Evolutionary conservation across 2,113 vertebrate genomes (phyloP).

Genomic region (Stercorarius parasiticus): DNA sequence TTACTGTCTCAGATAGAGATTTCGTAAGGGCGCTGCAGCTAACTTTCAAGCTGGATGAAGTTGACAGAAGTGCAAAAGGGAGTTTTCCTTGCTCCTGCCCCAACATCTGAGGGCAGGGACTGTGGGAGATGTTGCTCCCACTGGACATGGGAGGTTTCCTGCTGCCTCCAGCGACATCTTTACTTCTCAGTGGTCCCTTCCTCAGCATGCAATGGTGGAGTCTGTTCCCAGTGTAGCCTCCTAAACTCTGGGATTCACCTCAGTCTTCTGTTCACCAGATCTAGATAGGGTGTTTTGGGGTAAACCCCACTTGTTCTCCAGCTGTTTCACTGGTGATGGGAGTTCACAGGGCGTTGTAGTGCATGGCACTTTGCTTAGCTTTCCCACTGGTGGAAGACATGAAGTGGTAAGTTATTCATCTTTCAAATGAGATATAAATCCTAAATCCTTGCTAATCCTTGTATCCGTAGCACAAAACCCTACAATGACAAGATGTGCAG

Average conservation of each 20-base stretch:
- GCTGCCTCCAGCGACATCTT: not conserved
- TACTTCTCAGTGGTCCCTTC: not conserved
- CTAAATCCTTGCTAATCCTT: slow-evolving; percentile 27
- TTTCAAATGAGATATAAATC: slow-evolving; percentile 1
- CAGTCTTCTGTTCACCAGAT: not conserved
- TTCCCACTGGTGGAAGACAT: not conserved
- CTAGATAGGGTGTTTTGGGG: not conserved
- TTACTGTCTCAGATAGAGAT: not conserved
- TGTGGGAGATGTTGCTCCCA: not conserved
- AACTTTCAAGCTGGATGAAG: not conserved
- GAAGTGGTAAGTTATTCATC: not conserved
- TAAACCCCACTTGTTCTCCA: not conserved
- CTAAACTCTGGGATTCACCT: not conserved
- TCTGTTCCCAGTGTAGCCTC: not conserved
- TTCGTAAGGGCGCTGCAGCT: not conserved
- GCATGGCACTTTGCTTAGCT: not conserved
- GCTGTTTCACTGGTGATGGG: not conserved
- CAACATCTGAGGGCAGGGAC: not conserved
- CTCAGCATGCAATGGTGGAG: not conserved
- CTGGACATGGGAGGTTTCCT: not conserved
- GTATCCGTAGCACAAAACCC: not conserved
- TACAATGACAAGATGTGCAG: not conserved
- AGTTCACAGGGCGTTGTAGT: not conserved
- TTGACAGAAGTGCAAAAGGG: not conserved
- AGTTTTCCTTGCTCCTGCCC: not conserved